Percentiles rank a stretch among this genome's conserved stretches.
Evolutionary conservation across 2,113 vertebrate species (phyloP).

Genomic region (Micromys minutus): DNA sequence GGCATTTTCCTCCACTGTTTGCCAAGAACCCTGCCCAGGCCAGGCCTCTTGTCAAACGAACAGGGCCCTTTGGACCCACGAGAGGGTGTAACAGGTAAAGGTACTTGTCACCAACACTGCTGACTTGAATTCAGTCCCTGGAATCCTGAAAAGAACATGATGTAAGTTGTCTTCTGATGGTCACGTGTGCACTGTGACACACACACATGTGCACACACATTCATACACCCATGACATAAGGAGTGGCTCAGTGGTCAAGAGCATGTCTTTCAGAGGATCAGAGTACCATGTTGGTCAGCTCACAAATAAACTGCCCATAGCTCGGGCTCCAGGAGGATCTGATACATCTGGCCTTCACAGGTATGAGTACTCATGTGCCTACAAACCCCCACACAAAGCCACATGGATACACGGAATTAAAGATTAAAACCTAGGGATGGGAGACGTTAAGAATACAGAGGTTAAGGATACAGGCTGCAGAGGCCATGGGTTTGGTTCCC

Average conservation of each 20-base stretch:
- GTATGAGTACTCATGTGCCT: neutral
- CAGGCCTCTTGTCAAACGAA: conserved; percentile 18
- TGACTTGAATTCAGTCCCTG: neutral
- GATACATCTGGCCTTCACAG: neutral
- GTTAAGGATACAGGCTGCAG: neutral
- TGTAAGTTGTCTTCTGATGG: neutral
- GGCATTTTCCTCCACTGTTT: neutral
- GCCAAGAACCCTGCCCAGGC: neutral
- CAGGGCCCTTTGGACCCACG: neutral
- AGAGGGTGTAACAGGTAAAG: neutral
- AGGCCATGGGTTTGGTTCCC: neutral
- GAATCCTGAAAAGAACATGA: neutral
- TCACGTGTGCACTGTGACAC: neutral
- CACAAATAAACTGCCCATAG: neutral
- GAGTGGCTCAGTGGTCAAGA: neutral
- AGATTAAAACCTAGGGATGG: neutral
- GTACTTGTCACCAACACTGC: neutral
- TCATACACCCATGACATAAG: neutral
- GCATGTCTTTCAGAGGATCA: neutral
- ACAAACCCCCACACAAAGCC: neutral
- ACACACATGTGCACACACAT: neutral
- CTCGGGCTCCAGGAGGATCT: neutral
- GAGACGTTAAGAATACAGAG: neutral
- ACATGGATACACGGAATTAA: neutral
- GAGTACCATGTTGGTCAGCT: neutral